Evolutionary conservation across 37 sponge, comb jelly and placozoan species (phyloP).

Genomic region (Aphrocallistes beatrix): DNA sequence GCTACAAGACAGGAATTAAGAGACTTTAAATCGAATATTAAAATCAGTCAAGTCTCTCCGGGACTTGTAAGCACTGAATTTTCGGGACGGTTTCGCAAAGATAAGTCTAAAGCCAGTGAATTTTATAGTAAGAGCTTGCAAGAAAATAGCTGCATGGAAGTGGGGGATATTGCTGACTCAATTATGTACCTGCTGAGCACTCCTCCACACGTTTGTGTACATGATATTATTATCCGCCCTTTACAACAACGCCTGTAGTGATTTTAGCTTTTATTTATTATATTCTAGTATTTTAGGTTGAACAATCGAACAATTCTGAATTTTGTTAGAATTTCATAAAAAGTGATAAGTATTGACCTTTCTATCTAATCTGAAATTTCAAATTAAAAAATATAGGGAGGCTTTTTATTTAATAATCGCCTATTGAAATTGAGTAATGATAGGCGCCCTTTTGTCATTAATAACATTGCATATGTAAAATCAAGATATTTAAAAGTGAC

Average conservation of each 20-base stretch:
- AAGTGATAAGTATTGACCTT: too few relatives aligned
- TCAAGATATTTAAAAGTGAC: too few relatives aligned
- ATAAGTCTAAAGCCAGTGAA: background rate
- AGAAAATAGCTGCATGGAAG: background rate
- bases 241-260: background rate
- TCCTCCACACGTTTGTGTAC: conserved; percentile 12
- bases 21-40: conserved; percentile 44
- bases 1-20: conserved; percentile 56
- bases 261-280: background rate
- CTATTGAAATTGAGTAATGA: too few relatives aligned
- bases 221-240: background rate
- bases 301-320: too few relatives aligned
- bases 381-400: too few relatives aligned
- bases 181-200: background rate
- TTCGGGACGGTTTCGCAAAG: background rate
- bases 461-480: too few relatives aligned
- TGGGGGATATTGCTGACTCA: background rate
- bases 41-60: conserved; percentile 62
- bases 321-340: too few relatives aligned
- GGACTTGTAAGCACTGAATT: conserved; percentile 62
- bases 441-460: too few relatives aligned
- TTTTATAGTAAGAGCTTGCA: background rate
- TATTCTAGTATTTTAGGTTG: too few relatives aligned
- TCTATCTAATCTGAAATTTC: too few relatives aligned
- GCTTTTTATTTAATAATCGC: too few relatives aligned